A percentile compares a stretch with the other conserved stretches of the same genome.
Conservation (phyloP, 2,888 invertebrate species). For the Lithodes maja region DNA sequence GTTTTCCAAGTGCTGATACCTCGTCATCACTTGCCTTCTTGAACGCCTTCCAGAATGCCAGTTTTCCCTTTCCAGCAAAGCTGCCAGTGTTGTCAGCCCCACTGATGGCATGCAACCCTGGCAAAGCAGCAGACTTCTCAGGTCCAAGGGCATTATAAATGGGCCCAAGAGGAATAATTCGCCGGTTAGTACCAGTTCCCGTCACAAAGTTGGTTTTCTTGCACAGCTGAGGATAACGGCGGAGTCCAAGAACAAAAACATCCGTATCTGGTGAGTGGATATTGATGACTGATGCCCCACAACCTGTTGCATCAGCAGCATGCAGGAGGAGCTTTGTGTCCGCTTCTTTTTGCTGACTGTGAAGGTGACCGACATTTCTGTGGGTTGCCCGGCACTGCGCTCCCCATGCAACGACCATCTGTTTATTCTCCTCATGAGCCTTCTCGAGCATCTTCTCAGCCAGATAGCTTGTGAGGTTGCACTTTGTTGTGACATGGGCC, state of each 20-base stretch:
- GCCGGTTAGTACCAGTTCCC: neutral
- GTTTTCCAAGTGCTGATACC: neutral
- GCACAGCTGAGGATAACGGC: slow-evolving; percentile 3
- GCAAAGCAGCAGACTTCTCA: neutral
- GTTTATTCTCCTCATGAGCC: neutral
- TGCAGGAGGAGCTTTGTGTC: neutral
- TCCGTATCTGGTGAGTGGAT: neutral
- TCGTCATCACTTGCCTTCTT: neutral
- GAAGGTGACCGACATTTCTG: neutral
- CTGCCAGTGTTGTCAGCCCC: neutral
- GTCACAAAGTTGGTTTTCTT: neutral
- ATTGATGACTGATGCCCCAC: neutral
- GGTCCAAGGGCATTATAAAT: neutral
- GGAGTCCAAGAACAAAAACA: neutral
- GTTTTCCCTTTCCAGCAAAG: neutral
- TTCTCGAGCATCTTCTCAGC: neutral
- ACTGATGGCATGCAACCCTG: neutral
- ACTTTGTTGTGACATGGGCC: neutral
- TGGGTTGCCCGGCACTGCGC: neutral
- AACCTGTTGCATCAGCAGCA: neutral
- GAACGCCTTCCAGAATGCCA: slow-evolving; percentile 2
- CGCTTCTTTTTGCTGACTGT: neutral
- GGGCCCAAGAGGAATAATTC: neutral
- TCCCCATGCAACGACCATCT: neutral
- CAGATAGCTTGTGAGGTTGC: neutral